Evolutionary conservation across 2,797 vertebrate species (phyloP).

Genomic region (Galagoides demidoff): DNA sequence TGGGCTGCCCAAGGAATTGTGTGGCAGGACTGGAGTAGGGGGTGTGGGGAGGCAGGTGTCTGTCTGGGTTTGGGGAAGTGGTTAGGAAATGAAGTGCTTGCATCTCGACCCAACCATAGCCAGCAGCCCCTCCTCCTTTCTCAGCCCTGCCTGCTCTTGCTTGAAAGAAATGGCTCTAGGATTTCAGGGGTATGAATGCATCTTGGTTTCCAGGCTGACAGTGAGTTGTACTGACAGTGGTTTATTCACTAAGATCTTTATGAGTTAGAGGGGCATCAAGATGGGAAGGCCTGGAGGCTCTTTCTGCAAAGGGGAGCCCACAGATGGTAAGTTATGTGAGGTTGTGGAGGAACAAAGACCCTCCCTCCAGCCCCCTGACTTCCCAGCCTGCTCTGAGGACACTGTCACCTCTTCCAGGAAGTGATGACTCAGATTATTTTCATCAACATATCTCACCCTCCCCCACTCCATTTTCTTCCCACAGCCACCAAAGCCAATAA

Average conservation of each 20-base stretch:
- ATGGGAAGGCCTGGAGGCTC: not conserved
- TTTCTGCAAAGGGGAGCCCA: not conserved
- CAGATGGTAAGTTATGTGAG: not conserved
- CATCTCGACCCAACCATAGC: not conserved
- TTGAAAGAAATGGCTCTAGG: not conserved
- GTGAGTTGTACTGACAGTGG: not conserved
- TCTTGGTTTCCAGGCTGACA: not conserved
- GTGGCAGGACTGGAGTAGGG: rapidly evolving
- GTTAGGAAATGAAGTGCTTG: conserved; percentile 10
- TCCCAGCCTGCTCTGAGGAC: not conserved
- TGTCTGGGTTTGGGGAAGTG: not conserved
- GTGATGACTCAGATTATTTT: conserved; percentile 76
- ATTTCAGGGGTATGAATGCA: conserved; percentile 50
- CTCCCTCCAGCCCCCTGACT: not conserved
- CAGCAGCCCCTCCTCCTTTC: not conserved
- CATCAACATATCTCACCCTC: conserved; percentile 63
- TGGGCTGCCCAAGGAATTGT: not conserved
- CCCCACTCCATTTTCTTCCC: conserved; percentile 60
- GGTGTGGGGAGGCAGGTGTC: not conserved
- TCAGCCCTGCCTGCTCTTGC: not conserved
- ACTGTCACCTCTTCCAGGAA: conserved; percentile 67
- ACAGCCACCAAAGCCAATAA: conserved; percentile 69
- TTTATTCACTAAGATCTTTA: not conserved
- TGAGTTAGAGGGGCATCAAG: not conserved
- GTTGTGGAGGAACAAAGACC: not conserved